These are phyloP conservation scores for Leptinotarsa haldemani DNA, from an alignment of 2,888 invertebrate genomes.

Conservation along the genomic window DNA sequence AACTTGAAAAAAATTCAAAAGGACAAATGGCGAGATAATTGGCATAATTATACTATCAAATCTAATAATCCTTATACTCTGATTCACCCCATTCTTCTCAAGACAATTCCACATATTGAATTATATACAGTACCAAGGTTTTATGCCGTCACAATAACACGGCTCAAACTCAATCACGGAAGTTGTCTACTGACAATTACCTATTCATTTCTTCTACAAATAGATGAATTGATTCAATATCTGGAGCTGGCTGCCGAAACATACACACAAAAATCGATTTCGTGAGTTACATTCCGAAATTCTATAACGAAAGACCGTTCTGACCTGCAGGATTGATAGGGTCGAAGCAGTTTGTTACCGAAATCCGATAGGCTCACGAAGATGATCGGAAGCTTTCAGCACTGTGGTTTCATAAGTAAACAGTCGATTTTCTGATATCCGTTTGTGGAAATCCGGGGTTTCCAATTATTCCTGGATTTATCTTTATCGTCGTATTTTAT, in stretches of 20 bases:
- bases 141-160: too few species aligned
- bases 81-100: too few species aligned
- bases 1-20: too few species aligned
- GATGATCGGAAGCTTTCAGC: slow-evolving; percentile 49
- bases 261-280: background rate
- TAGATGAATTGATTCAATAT: background rate
- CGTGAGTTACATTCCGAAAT: slow-evolving; percentile 8
- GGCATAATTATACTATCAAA: too few species aligned
- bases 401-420: slow-evolving; percentile 36
- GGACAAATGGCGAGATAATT: too few species aligned
- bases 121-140: too few species aligned
- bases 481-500: background rate
- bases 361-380: slow-evolving; percentile 46
- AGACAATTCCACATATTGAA: too few species aligned
- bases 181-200: too few species aligned
- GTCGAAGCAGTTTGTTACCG: slow-evolving; percentile 49
- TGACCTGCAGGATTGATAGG: slow-evolving; percentile 48
- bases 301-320: slow-evolving; percentile 17
- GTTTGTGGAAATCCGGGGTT: background rate
- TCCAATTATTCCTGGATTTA: slow-evolving; percentile 10
- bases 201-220: too few species aligned
- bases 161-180: too few species aligned
- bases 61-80: too few species aligned
- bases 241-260: background rate
- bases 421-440: slow-evolving; percentile 28